A percentile compares a stretch with the other conserved stretches of the same genome.
Conservation (phyloP, 35 echinoderm and acorn worm genomes). For the Ophioderma brevispina region DNA sequence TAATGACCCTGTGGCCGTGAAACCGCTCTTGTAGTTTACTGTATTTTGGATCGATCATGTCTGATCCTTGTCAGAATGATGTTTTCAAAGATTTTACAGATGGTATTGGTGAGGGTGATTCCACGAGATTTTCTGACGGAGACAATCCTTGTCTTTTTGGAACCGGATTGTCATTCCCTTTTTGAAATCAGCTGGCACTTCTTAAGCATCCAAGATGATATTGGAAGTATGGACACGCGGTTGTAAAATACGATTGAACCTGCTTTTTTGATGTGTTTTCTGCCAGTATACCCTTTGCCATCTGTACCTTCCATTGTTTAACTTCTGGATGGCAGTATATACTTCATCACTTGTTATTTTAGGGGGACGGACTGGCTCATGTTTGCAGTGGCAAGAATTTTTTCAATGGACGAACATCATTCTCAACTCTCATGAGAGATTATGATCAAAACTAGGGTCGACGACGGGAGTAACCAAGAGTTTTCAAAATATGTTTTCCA, state of each 20-base stretch:
- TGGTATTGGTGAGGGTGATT: background rate
- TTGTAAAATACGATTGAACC: background rate
- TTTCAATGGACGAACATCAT: background rate
- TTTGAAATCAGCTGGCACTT: background rate
- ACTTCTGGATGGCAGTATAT: too few relatives aligned
- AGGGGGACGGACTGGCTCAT: too few relatives aligned
- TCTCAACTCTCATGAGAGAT: background rate
- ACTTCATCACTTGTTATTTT: too few relatives aligned
- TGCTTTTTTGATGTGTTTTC: constrained; percentile 3
- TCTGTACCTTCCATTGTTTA: background rate
- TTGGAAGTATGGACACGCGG: background rate
- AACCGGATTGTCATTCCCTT: background rate
- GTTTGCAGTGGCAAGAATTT: background rate
- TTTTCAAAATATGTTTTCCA: background rate
- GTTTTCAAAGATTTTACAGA: background rate
- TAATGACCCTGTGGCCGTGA: background rate
- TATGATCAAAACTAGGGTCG: background rate
- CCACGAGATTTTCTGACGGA: background rate
- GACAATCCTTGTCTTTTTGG: background rate
- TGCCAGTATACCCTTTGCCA: background rate
- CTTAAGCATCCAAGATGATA: background rate
- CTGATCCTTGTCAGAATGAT: background rate
- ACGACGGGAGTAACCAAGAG: background rate
- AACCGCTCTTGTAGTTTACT: background rate
- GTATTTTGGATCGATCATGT: background rate